Evolutionary conservation across 2,797 vertebrate species (phyloP).

Genomic region (Danio jaintianensis): DNA sequence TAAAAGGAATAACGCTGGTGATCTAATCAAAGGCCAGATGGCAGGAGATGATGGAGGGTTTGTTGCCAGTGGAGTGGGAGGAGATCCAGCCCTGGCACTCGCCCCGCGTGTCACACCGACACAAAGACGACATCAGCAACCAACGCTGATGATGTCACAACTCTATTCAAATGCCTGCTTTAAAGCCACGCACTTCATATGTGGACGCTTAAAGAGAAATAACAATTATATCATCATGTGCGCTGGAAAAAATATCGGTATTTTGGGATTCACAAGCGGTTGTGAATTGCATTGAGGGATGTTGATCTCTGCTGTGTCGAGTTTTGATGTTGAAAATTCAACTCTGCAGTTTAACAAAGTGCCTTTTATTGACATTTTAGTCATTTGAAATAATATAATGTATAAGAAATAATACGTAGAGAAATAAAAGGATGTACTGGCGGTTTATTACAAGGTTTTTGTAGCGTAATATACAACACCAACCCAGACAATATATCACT

Average conservation of each 20-base stretch:
- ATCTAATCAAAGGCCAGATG: conserved; percentile 51
- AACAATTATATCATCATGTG: too few species aligned
- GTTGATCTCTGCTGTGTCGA: too few species aligned
- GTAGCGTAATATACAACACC: too few species aligned
- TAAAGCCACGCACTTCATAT: not conserved
- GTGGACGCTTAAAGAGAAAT: not conserved
- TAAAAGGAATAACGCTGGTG: conserved; percentile 33
- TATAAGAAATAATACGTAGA: too few species aligned
- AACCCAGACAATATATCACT: too few species aligned
- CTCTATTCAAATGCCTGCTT: not conserved
- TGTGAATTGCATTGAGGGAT: too few species aligned
- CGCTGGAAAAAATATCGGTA: not conserved
- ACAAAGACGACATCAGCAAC: conserved; percentile 17
- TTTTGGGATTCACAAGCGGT: too few species aligned
- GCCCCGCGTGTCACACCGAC: conserved; percentile 21
- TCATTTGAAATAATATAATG: not conserved
- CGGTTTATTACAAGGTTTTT: too few species aligned
- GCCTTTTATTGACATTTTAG: not conserved
- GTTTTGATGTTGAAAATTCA: too few species aligned
- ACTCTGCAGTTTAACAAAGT: too few species aligned
- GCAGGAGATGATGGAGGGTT: conserved; percentile 40
- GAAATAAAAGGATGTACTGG: too few species aligned
- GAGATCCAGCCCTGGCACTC: conserved; percentile 16
- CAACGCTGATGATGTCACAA: conserved; percentile 22
- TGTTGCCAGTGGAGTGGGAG: conserved; percentile 39